Conservation (phyloP, 2,797 vertebrate species). For the Periparus ater region DNA sequence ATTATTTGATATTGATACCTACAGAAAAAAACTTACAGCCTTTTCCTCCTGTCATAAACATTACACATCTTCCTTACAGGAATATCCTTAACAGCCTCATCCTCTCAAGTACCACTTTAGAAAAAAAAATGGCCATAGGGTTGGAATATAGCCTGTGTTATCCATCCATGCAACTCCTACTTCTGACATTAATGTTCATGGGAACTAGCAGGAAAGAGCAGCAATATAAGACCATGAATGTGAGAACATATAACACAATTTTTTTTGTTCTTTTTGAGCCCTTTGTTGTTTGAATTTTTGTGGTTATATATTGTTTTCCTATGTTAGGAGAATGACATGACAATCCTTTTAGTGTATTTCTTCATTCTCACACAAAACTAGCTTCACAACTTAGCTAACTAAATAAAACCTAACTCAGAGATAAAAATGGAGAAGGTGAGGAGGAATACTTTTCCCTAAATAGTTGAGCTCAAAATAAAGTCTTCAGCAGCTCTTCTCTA, state of each 20-base stretch:
- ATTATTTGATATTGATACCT: background rate
- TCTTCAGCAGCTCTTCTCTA: background rate
- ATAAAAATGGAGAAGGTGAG: background rate
- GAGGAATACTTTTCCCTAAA: background rate
- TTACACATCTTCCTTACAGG: background rate
- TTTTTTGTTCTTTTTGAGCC: background rate
- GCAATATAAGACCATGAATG: background rate
- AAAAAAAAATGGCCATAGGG: background rate
- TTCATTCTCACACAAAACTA: background rate
- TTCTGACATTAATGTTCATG: background rate
- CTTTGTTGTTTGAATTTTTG: background rate
- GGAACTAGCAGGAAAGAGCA: background rate
- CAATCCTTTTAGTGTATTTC: background rate
- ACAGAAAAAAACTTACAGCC: background rate
- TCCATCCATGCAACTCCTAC: background rate
- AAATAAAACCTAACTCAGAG: background rate
- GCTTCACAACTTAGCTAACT: background rate
- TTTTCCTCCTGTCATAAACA: background rate
- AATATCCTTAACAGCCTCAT: background rate
- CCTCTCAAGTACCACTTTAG: background rate
- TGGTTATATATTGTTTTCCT: background rate
- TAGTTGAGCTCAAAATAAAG: background rate
- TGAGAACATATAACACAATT: background rate
- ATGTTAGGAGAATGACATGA: background rate
- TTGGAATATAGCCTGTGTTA: background rate